Evolutionary conservation across 37 sponge, comb jelly and placozoan species (phyloP).

Genomic region (Bolinopsis microptera): DNA sequence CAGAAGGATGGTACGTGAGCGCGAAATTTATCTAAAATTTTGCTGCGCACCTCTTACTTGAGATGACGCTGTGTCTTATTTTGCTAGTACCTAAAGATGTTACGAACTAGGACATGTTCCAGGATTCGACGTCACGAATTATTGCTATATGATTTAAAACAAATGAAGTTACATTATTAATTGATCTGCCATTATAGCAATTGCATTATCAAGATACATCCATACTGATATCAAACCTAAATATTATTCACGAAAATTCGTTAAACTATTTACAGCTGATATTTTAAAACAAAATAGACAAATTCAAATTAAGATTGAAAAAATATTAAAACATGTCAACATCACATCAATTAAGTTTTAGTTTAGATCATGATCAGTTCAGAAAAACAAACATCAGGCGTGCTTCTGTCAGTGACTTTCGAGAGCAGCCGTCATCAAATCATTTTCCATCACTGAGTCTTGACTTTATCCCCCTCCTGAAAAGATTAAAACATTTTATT

Average conservation of each 20-base stretch:
- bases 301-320: background rate
- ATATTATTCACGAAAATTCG: background rate
- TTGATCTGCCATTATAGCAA: too few relatives aligned
- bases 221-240: background rate
- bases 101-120: too few relatives aligned
- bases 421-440: conserved; percentile 55
- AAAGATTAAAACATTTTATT: background rate
- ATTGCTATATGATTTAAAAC: too few relatives aligned
- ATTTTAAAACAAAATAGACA: background rate
- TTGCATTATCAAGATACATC: too few relatives aligned
- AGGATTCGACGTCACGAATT: too few relatives aligned
- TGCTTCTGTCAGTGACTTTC: conserved; percentile 56
- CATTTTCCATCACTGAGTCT: conserved; percentile 55
- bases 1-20: background rate
- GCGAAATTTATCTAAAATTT: conserved; percentile 61
- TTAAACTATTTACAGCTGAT: background rate
- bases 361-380: background rate
- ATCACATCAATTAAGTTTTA: background rate
- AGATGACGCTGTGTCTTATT: background rate
- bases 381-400: conserved; percentile 46
- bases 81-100: conserved; percentile 58
- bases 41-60: conserved; percentile 21
- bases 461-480: conserved; percentile 59
- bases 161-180: too few relatives aligned
- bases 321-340: too few relatives aligned